These are phyloP conservation scores for Acanthosepion esculentum DNA, from an alignment of 2,888 invertebrate species.

Conservation along the genomic window DNA sequence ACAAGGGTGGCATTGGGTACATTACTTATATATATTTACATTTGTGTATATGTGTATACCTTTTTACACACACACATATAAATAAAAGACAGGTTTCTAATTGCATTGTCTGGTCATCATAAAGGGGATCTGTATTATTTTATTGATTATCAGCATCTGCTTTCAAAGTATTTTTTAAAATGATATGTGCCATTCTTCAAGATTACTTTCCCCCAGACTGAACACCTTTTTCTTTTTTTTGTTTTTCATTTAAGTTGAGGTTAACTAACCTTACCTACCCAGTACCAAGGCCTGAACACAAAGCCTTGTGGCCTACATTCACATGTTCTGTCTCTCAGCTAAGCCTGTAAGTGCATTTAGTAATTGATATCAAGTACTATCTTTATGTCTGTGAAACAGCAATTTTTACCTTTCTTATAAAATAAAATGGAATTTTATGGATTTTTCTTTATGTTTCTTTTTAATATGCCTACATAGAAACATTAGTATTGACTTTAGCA, in stretches of 20 bases:
- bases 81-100: background rate
- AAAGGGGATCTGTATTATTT: background rate
- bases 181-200: background rate
- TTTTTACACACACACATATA: background rate
- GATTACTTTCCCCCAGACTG: background rate
- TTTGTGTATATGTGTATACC: background rate
- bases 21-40: background rate
- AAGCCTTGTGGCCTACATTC: conserved; percentile 33
- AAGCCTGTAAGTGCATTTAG: conserved; percentile 22
- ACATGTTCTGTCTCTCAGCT: background rate
- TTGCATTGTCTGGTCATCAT: background rate
- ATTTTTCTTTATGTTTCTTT: background rate
- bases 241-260: background rate
- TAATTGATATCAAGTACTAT: conserved; percentile 9
- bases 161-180: too few relatives aligned
- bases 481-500: conserved; percentile 33
- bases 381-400: background rate
- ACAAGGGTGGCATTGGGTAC: background rate
- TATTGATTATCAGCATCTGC: too few relatives aligned
- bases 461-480: conserved; percentile 21
- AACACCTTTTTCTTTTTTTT: background rate
- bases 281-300: conserved; percentile 11
- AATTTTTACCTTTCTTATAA: conserved; percentile 23
- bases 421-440: conserved; percentile 23
- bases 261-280: conserved; percentile 4